These are phyloP conservation scores for Petrocephalus microphthalmus DNA, from an alignment of 2,113 vertebrate species.

Conservation along the genomic window DNA sequence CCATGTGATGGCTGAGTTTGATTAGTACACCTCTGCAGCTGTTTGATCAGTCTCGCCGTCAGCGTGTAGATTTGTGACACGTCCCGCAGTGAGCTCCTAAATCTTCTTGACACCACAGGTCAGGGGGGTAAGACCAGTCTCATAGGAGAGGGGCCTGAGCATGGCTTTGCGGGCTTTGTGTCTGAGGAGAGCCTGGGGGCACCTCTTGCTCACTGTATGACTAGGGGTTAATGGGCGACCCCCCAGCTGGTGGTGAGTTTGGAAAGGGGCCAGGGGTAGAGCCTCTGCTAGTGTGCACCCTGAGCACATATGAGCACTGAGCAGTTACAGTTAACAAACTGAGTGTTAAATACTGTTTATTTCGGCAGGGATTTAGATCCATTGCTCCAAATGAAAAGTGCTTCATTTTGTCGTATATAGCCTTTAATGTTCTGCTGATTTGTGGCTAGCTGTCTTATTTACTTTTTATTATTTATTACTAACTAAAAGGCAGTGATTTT, in stretches of 20 bases:
- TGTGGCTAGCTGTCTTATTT: neutral
- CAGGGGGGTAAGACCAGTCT: neutral
- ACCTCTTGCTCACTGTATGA: neutral
- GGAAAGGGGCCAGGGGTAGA: neutral
- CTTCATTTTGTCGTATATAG: neutral
- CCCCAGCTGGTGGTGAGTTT: neutral
- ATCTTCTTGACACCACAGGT: slow-evolving; percentile 11
- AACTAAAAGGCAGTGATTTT: neutral
- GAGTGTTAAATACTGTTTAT: neutral
- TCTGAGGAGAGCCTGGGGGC: neutral
- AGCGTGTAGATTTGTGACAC: neutral
- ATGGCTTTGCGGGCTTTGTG: neutral
- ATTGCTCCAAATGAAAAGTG: neutral
- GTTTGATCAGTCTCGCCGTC: neutral
- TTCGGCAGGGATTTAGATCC: neutral
- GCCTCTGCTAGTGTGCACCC: neutral
- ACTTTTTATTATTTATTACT: neutral
- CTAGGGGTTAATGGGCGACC: neutral
- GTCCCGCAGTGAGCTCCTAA: neutral
- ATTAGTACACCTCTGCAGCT: neutral
- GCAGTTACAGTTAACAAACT: neutral
- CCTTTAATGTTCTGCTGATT: neutral
- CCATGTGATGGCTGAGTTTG: neutral
- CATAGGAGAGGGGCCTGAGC: neutral
- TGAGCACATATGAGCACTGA: neutral